Conservation (phyloP, 2,888 invertebrate species). For the Macrophya annulata region DNA sequence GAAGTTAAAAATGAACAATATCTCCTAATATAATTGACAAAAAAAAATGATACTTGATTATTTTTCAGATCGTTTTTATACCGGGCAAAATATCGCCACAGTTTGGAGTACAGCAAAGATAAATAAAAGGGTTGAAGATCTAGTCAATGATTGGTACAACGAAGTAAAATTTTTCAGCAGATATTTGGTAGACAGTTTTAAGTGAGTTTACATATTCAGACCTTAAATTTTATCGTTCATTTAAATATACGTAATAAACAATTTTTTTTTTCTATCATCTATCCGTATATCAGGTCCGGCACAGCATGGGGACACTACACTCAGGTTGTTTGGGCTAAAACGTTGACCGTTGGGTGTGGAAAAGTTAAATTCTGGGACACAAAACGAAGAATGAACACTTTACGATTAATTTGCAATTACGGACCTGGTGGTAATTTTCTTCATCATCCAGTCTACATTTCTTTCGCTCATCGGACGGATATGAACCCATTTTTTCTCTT, state of each 20-base stretch:
- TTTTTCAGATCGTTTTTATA: conserved; percentile 70
- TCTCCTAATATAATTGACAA: no score
- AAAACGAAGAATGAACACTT: not conserved
- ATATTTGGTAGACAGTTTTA: not conserved
- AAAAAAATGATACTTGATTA: not conserved
- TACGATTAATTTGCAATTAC: conserved; percentile 45
- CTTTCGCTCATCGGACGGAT: not conserved
- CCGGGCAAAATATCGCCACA: conserved; percentile 78
- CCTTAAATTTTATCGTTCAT: not conserved
- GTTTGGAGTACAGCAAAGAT: conserved; percentile 15
- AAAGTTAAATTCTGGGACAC: not conserved
- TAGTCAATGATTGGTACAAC: conserved; percentile 57
- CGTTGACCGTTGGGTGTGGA: conserved; percentile 4
- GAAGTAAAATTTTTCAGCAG: conserved; percentile 54
- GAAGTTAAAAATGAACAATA: no score
- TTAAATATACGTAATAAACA: not conserved
- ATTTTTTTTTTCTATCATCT: not conserved
- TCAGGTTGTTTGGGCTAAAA: conserved; percentile 33
- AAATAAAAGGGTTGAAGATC: not conserved
- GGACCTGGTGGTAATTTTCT: conserved; percentile 40
- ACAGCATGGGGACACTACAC: conserved; percentile 16
- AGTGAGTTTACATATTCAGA: not conserved
- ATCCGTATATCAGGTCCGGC: not conserved
- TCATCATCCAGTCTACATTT: not conserved
- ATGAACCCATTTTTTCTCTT: not conserved